These are phyloP conservation scores for Rhagophthalmus giganteus DNA, from an alignment of 2,888 invertebrate species.

Conservation along the genomic window DNA sequence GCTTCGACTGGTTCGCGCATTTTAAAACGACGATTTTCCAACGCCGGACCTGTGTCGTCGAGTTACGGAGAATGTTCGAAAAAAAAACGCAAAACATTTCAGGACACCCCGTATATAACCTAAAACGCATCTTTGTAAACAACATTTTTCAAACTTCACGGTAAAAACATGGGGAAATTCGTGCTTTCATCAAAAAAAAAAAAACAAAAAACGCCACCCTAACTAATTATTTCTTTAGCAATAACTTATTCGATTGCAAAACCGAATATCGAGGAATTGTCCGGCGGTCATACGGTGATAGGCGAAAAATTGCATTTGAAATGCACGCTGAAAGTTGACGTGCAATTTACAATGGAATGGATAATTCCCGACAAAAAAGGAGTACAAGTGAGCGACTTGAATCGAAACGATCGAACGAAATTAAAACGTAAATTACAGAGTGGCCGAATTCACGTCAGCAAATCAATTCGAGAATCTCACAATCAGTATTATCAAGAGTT, in stretches of 20 bases:
- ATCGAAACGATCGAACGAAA: too few relatives aligned
- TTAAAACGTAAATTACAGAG: constrained; percentile 6
- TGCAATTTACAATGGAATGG: constrained; percentile 47
- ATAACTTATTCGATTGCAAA: constrained; percentile 33
- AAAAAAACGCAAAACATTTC: too few relatives aligned
- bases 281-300: constrained; percentile 46
- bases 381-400: constrained; percentile 30
- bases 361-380: constrained; percentile 39
- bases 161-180: too few relatives aligned
- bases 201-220: too few relatives aligned
- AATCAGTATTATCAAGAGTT: constrained; percentile 23
- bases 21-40: too few relatives aligned
- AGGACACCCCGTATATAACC: too few relatives aligned
- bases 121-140: too few relatives aligned
- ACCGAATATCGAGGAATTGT: constrained; percentile 31
- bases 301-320: constrained; percentile 45
- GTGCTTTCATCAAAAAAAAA: too few relatives aligned
- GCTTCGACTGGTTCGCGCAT: too few relatives aligned
- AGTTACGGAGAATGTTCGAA: too few relatives aligned
- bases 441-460: constrained; percentile 7
- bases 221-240: constrained; percentile 22
- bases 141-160: too few relatives aligned
- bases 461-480: neutral
- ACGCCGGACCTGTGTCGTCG: too few relatives aligned
- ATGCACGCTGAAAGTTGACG: constrained; percentile 45